phyloP scores from a whole-genome alignment of 92 coral and sea anemone species.

The Siderastrea radians region DNA sequence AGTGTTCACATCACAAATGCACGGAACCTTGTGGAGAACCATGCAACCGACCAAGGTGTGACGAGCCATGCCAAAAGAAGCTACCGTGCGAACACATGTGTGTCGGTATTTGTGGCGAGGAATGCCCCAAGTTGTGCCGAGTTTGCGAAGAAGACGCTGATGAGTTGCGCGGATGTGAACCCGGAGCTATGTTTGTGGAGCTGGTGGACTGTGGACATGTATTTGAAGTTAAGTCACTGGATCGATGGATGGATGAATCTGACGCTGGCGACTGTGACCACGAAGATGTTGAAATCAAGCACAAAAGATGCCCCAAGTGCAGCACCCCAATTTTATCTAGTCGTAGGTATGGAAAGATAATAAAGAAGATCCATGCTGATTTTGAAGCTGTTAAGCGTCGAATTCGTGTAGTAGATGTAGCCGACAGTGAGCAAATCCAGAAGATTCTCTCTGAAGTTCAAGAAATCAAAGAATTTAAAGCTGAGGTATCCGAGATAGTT shows the following conservation, averaged over 20 bases:
- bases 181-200: slow-evolving; percentile 80
- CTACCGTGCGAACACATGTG: slow-evolving; percentile 80
- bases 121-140: slow-evolving; percentile 93
- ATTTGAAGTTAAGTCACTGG: slow-evolving; percentile 85
- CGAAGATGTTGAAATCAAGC: slow-evolving; percentile 54
- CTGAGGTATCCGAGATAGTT: slow-evolving; percentile 5
- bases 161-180: slow-evolving; percentile 68
- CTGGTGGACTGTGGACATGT: slow-evolving; percentile 88
- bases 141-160: slow-evolving; percentile 78
- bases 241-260: slow-evolving; percentile 75
- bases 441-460: slow-evolving; percentile 2
- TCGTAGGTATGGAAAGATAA: slow-evolving; percentile 87
- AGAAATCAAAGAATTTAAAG: slow-evolving; percentile 7
- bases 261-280: slow-evolving; percentile 10
- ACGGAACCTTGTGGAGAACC: slow-evolving; percentile 75
- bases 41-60: slow-evolving; percentile 81
- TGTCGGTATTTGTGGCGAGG: slow-evolving; percentile 94
- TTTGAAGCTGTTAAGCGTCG: slow-evolving; percentile 77
- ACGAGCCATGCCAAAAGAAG: slow-evolving; percentile 65
- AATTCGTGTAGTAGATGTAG: slow-evolving; percentile 18
- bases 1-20: slow-evolving; percentile 73
- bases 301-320: slow-evolving; percentile 87
- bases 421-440: slow-evolving; percentile 11
- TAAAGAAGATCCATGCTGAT: slow-evolving; percentile 80
- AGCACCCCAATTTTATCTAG: slow-evolving; percentile 79